Evolutionary conservation across 2,797 vertebrate species (phyloP), one percentile per base, ranked within the genome.

Genomic region (Streptopelia turtur): DNA sequence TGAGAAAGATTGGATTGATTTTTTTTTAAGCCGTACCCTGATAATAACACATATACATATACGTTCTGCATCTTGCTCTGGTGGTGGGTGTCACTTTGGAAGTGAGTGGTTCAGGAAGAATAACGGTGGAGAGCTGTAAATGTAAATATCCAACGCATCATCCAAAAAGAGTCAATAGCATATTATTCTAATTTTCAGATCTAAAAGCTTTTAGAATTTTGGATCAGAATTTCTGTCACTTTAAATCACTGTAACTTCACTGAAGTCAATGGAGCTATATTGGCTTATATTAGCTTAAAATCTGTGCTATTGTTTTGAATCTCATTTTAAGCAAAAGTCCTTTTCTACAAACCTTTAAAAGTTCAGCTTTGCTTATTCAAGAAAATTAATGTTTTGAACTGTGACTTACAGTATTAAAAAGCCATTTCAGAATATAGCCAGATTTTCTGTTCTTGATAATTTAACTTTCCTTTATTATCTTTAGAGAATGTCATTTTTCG

Each of bases 301-400:
- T 65, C 49, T 74, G 22, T 31, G 24, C 55, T 52, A 53, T 94
- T 87, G 66, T 94, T 94, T 77, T 83, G 41, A 56, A 77, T 60
- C 47, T 68, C 63, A 37, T 60, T 75, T 90, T 76, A 90, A 90
- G 60, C 1, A 1, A 31, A 64, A 79, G 30, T 64, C 12, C 11
- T 85, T 74, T 90, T n/a, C n/a, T 65, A 35, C 20, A 87, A 93
- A 75, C 20, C 55, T 90, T 80, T 81, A 72, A 84, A 93, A 94
- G 71, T 85, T 95, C 81, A 75, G n/a, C 61, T 90, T 92, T 85
- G 47, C 35, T 90, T 91, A 85, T 75, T 93, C 50, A 92, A 95
- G 75, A 74, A 93, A 95, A 93, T 86, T 21, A 87, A 89, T 77
- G 45, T 60, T 95, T 95, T 93, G 88, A 93, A 83, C 53, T 89